Evolutionary conservation across 1,140 invertebrate species (phyloP), one percentile per base, ranked within the genome.

Genomic region (Platyscapa corneri): DNA sequence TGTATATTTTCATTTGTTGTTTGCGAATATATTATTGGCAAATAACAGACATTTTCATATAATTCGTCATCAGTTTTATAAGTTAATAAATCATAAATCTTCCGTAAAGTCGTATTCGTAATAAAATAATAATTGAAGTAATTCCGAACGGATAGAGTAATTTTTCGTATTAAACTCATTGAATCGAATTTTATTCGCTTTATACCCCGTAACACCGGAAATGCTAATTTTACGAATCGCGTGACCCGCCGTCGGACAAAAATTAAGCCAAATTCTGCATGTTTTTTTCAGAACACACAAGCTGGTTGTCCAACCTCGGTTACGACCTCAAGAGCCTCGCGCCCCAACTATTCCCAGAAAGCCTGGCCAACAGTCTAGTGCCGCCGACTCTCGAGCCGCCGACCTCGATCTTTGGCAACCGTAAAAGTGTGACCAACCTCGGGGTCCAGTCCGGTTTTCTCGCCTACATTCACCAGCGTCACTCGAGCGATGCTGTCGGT

Each of bases 291-390:
- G 97, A 97, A 94, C 96, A 98, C 90, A 94, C 96, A 87, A 96
- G 95, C 76, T 98, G 98, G 98, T 92, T 99, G 87, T 94, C 95
- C 18, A 94, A 96, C 75, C 94, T 98, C 3, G 98, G 97, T 39
- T 98, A 97, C 89, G 96, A 98, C 87, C 93, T 98, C n/a, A 95
- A 96, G 86, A 97, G 96, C 82, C 92, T 99, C 77, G 96, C 97
- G n/a, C 97, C 97, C 0, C 97, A 98, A 90, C 93, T 97, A 56
- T 96, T 95, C 90, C 95, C 94, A 30, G 94, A 96, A 27, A 94
- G 95, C 88, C 88, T 96, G 85, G 94, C 95, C 46, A 94, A 95
- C 82, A 95, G 94, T 42, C 93, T 94, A 67, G 94, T 95, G 84
- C 94, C 95, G 16, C 95, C 95, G 16, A 93, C 94, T 16, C 93